These are phyloP conservation scores for Morone saxatilis DNA, from an alignment of 2,113 vertebrate species.

Conservation along the genomic window DNA sequence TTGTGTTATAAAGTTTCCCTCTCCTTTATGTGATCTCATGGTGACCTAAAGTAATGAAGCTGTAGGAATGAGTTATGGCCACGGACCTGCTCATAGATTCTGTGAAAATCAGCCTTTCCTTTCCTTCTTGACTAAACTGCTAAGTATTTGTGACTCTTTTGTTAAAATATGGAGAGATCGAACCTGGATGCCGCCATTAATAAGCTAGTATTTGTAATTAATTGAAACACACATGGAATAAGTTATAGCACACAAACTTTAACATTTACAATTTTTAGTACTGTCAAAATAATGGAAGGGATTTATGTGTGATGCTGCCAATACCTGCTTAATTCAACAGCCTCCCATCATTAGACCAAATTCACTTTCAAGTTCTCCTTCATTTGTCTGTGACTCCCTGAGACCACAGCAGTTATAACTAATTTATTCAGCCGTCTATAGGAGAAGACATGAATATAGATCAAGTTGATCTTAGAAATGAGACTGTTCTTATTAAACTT, in stretches of 20 bases:
- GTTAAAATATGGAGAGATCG: background rate
- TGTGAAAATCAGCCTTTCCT: slow-evolving; percentile 4
- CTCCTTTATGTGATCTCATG: slow-evolving; percentile 43
- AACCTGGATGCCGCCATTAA: background rate
- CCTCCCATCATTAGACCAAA: background rate
- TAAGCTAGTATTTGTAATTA: background rate
- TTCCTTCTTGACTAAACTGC: background rate
- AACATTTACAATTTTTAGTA: background rate
- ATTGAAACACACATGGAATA: slow-evolving; percentile 18
- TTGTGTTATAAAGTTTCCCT: slow-evolving; percentile 49
- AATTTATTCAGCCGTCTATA: slow-evolving; percentile 38
- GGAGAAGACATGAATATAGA: slow-evolving; percentile 46
- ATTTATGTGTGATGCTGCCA: slow-evolving; percentile 19
- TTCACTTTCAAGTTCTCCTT: slow-evolving; percentile 34
- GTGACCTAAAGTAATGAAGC: slow-evolving; percentile 36
- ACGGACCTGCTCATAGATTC: slow-evolving; percentile 7
- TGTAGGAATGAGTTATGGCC: slow-evolving; percentile 38
- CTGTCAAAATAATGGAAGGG: background rate
- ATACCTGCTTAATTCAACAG: slow-evolving; percentile 39
- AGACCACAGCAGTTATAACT: slow-evolving; percentile 34
- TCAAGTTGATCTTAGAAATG: slow-evolving; percentile 35
- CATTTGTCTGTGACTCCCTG: slow-evolving; percentile 16
- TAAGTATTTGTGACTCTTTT: slow-evolving; percentile 6
- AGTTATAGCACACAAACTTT: background rate
- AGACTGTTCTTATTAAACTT: slow-evolving; percentile 29